Conservation (phyloP, 2,797 vertebrate species). For the Bryconaethiops microstoma region DNA sequence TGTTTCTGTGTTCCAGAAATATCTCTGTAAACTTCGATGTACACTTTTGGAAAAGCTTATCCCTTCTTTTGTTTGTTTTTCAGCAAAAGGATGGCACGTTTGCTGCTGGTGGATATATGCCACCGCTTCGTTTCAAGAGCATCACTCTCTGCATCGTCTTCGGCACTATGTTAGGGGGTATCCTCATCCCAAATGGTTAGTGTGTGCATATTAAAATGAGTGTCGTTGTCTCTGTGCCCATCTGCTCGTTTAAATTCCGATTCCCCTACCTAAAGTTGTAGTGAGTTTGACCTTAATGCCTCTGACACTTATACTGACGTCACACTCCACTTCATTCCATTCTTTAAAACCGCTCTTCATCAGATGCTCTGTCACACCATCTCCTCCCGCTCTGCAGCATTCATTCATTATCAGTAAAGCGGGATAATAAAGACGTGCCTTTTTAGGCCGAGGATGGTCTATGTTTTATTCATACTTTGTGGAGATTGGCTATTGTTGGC, state of each 20-base stretch:
- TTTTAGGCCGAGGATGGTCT: conserved; percentile 49
- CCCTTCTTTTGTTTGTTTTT: conserved; percentile 22
- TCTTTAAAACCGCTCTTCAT: conserved; percentile 60
- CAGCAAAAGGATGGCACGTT: conserved; percentile 98
- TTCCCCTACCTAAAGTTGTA: neutral
- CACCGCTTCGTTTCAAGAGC: conserved; percentile 94
- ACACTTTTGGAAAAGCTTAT: neutral
- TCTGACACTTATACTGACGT: conserved; percentile 29
- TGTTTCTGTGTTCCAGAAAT: neutral
- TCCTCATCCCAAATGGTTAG: conserved; percentile 97
- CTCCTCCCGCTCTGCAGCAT: conserved; percentile 25
- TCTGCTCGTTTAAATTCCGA: conserved; percentile 12
- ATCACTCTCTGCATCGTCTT: conserved; percentile 94
- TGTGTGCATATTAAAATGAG: conserved; percentile 9
- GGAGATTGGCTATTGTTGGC: conserved; percentile 51
- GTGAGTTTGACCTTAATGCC: conserved; percentile 6
- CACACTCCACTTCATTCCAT: conserved; percentile 53
- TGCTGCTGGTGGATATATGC: conserved; percentile 95
- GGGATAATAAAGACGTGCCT: conserved; percentile 54
- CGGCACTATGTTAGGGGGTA: conserved; percentile 95
- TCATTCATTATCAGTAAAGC: conserved; percentile 53
- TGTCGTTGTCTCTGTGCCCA: conserved; percentile 16
- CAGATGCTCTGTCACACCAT: conserved; percentile 40
- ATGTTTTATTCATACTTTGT: conserved; percentile 63
- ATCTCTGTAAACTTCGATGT: neutral